Evolutionary conservation across 2,113 vertebrate genomes (phyloP).

Genomic region (Osmerus mordax): DNA sequence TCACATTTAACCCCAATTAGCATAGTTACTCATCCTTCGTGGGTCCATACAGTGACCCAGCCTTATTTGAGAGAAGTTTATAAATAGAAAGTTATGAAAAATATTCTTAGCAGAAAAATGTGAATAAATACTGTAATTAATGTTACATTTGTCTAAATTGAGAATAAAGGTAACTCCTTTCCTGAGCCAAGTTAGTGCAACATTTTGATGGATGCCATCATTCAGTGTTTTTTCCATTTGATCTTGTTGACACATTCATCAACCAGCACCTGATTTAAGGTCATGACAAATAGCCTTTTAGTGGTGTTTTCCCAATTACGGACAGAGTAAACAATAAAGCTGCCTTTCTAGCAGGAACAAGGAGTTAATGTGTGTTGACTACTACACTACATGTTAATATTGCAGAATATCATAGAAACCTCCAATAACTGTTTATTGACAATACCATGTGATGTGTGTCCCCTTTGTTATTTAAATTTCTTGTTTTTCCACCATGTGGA

Average conservation of each 20-base stretch:
- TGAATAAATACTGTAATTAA: constrained; percentile 41
- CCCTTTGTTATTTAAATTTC: constrained; percentile 44
- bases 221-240: not conserved
- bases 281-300: no score
- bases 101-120: constrained; percentile 56
- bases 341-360: no score
- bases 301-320: no score
- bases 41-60: constrained; percentile 55
- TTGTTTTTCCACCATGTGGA: constrained; percentile 66
- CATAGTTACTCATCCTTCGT: constrained; percentile 9
- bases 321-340: no score
- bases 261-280: constrained; percentile 21
- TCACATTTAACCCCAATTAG: constrained; percentile 3
- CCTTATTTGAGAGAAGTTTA: constrained; percentile 51
- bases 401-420: constrained; percentile 26
- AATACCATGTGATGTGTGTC: constrained; percentile 39
- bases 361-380: no score
- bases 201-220: not conserved
- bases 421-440: constrained; percentile 28
- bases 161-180: constrained; percentile 6
- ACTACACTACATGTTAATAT: constrained; percentile 4
- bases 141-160: constrained; percentile 50
- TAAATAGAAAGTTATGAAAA: constrained; percentile 38
- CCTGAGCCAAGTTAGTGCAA: not conserved
- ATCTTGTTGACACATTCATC: constrained; percentile 6